Evolutionary conservation across 1,140 invertebrate genomes (phyloP).

Genomic region (Psix sp.): DNA sequence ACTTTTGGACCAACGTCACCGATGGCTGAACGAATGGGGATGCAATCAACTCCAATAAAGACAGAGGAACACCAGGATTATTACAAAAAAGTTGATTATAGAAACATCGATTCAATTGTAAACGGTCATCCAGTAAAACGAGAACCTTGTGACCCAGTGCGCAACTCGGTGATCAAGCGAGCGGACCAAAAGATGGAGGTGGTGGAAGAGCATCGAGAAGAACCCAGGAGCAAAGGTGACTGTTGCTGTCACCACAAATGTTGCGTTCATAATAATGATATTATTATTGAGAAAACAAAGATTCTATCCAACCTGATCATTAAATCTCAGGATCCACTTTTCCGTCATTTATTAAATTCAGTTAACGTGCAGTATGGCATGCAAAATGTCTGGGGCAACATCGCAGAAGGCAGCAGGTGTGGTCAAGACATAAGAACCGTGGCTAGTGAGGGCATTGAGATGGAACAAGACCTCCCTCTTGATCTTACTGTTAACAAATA

Average conservation of each 20-base stretch:
- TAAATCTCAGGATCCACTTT: conserved; percentile 71
- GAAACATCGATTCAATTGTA: conserved; percentile 75
- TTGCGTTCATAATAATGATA: conserved; percentile 69
- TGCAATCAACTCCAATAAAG: conserved; percentile 74
- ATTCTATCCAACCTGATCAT: conserved; percentile 73
- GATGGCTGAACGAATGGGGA: conserved; percentile 64
- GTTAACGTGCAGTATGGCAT: conserved; percentile 71
- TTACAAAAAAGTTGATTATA: conserved; percentile 70
- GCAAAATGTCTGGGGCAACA: conserved; percentile 69
- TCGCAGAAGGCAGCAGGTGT: conserved; percentile 63
- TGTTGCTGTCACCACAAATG: conserved; percentile 73
- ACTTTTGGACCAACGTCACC: conserved; percentile 66
- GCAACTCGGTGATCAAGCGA: conserved; percentile 74
- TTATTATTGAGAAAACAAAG: conserved; percentile 70
- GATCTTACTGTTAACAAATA: conserved; percentile 74
- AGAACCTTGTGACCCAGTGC: conserved; percentile 62
- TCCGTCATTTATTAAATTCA: conserved; percentile 69
- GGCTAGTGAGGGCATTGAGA: conserved; percentile 64
- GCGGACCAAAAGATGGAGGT: conserved; percentile 71
- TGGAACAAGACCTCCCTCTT: conserved; percentile 74
- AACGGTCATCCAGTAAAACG: conserved; percentile 68
- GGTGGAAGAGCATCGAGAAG: conserved; percentile 23
- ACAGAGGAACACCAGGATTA: conserved; percentile 63
- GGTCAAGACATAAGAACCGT: conserved; percentile 68
- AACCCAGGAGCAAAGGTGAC: conserved; percentile 29